These are phyloP conservation scores for Ctenicera cuprea DNA, from an alignment of 2,888 invertebrate species.

Conservation along the genomic window DNA sequence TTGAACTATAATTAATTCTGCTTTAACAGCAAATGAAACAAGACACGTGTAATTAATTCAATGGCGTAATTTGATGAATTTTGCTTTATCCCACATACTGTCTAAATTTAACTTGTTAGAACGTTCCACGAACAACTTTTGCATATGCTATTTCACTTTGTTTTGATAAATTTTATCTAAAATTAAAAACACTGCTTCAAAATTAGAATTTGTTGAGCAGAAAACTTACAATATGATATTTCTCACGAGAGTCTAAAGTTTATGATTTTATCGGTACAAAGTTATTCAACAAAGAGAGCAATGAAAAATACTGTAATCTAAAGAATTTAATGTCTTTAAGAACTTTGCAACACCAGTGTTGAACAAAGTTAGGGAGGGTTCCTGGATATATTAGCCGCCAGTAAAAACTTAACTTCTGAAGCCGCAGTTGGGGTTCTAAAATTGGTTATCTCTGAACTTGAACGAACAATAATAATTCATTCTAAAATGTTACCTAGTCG, in stretches of 20 bases:
- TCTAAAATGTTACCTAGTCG: background rate
- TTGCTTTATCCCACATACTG: background rate
- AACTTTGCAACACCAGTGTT: background rate
- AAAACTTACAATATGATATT: background rate
- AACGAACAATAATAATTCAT: background rate
- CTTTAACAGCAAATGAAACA: background rate
- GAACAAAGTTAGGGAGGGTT: slow-evolving; percentile 2
- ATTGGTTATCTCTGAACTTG: background rate
- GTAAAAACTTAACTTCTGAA: slow-evolving; percentile 9
- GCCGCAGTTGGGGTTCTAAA: slow-evolving; percentile 2
- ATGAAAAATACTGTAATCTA: background rate
- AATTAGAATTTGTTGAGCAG: background rate
- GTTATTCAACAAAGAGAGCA: background rate
- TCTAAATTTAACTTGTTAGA: background rate
- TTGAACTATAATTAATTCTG: background rate
- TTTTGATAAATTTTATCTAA: too few species aligned
- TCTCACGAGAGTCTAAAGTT: background rate
- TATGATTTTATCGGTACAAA: background rate
- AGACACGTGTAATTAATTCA: background rate
- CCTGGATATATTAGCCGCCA: background rate
- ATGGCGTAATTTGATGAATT: background rate
- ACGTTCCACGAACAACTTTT: too few species aligned
- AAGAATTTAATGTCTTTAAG: slow-evolving; percentile 1
- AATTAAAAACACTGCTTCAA: too few species aligned
- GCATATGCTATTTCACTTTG: too few species aligned